Conservation (phyloP, 2,888 invertebrate genomes). For the Drosophila lutescens region DNA sequence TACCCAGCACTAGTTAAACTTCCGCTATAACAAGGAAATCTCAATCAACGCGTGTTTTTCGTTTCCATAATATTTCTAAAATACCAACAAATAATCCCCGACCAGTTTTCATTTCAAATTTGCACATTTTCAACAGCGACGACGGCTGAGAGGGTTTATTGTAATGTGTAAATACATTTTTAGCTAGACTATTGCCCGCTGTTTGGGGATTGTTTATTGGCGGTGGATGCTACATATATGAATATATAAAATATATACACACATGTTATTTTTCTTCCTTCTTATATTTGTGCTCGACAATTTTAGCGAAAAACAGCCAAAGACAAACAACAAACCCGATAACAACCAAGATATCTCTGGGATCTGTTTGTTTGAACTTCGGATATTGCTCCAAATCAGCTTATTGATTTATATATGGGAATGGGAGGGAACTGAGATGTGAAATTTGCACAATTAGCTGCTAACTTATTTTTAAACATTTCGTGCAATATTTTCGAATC, state of each 20-base stretch:
- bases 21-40: slow-evolving; percentile 16
- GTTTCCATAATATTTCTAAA: neutral
- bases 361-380: slow-evolving; percentile 11
- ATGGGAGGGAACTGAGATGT: slow-evolving; percentile 2
- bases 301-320: slow-evolving; percentile 72
- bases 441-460: slow-evolving; percentile 47
- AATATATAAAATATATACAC: slow-evolving; percentile 3
- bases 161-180: slow-evolving; percentile 50
- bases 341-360: slow-evolving; percentile 22
- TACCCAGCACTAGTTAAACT: neutral
- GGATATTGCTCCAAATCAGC: slow-evolving; percentile 49
- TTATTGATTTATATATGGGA: slow-evolving; percentile 45
- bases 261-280: neutral
- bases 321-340: slow-evolving; percentile 50
- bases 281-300: slow-evolving; percentile 23
- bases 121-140: slow-evolving; percentile 8
- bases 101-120: slow-evolving; percentile 32
- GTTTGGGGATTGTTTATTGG: slow-evolving; percentile 22
- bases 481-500: slow-evolving; percentile 66
- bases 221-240: neutral
- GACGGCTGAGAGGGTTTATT: slow-evolving; percentile 5
- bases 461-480: slow-evolving; percentile 62
- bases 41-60: slow-evolving; percentile 21
- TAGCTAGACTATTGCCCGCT: neutral
- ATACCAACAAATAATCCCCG: slow-evolving; percentile 7